phyloP scores from a whole-genome alignment of 2,113 vertebrate genomes.

The Megaceryle maxima region DNA sequence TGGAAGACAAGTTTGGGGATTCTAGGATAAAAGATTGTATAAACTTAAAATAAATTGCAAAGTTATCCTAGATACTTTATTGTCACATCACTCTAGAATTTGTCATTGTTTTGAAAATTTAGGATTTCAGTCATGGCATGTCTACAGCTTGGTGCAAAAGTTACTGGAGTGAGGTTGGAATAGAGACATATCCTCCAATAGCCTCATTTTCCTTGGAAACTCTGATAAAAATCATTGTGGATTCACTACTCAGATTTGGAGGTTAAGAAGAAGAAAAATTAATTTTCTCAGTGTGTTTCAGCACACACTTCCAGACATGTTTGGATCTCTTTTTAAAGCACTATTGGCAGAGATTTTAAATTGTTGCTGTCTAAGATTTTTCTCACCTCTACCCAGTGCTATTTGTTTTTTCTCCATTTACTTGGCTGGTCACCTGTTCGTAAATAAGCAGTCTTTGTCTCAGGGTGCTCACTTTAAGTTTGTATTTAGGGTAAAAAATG shows the following conservation, averaged over 20 bases:
- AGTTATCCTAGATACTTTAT: neutral
- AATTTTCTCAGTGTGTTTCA: neutral
- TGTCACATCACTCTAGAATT: neutral
- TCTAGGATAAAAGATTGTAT: neutral
- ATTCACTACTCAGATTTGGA: neutral
- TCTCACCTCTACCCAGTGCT: neutral
- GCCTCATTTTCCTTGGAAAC: neutral
- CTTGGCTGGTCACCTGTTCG: neutral
- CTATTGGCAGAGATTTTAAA: neutral
- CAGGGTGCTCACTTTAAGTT: neutral
- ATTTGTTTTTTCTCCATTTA: neutral
- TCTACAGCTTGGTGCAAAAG: neutral
- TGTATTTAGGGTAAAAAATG: neutral
- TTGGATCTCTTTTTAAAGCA: neutral
- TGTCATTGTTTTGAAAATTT: neutral
- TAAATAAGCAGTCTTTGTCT: neutral
- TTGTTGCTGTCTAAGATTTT: neutral
- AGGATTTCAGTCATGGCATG: neutral
- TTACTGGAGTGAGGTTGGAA: neutral
- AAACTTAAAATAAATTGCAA: neutral
- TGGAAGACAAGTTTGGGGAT: neutral
- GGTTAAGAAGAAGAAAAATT: neutral
- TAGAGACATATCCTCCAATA: neutral
- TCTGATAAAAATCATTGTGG: neutral
- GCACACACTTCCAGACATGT: neutral